phyloP scores from a whole-genome alignment of 2,797 vertebrate species.

The Miichthys miiuy region DNA sequence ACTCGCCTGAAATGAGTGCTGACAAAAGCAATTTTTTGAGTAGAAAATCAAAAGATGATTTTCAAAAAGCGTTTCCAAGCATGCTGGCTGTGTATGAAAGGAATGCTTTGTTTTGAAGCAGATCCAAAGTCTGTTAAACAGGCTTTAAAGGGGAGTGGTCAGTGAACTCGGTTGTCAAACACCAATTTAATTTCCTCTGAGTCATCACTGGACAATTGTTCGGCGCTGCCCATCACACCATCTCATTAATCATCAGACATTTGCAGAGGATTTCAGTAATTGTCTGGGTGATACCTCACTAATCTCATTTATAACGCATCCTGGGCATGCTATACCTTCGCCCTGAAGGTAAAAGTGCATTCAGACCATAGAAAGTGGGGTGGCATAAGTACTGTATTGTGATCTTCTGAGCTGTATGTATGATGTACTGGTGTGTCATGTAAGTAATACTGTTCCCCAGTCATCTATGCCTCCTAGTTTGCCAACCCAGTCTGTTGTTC shows the following conservation, averaged over 20 bases:
- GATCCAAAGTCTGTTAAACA: constrained; percentile 20
- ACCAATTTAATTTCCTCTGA: constrained; percentile 51
- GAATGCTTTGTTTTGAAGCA: constrained; percentile 33
- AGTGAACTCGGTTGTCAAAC: constrained; percentile 21
- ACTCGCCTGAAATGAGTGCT: not conserved
- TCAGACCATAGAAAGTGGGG: no score
- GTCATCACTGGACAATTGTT: constrained; percentile 32
- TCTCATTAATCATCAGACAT: constrained; percentile 57
- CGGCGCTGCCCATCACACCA: constrained; percentile 15
- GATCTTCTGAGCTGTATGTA: no score
- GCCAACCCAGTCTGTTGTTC: no score
- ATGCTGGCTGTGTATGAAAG: constrained; percentile 9
- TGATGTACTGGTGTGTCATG: no score
- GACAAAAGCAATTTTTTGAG: constrained; percentile 47
- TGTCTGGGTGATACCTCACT: constrained; percentile 26
- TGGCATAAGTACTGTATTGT: no score
- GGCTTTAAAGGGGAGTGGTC: constrained; percentile 36
- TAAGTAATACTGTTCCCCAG: no score
- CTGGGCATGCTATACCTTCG: no score
- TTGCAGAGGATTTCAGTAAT: constrained; percentile 18
- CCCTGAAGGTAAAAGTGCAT: no score
- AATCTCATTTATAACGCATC: constrained; percentile 27
- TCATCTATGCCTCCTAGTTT: no score
- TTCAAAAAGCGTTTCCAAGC: constrained; percentile 9
- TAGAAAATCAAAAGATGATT: constrained; percentile 18